Evolutionary conservation across 1,140 invertebrate genomes (phyloP).

Genomic region (Hermetia illucens): DNA sequence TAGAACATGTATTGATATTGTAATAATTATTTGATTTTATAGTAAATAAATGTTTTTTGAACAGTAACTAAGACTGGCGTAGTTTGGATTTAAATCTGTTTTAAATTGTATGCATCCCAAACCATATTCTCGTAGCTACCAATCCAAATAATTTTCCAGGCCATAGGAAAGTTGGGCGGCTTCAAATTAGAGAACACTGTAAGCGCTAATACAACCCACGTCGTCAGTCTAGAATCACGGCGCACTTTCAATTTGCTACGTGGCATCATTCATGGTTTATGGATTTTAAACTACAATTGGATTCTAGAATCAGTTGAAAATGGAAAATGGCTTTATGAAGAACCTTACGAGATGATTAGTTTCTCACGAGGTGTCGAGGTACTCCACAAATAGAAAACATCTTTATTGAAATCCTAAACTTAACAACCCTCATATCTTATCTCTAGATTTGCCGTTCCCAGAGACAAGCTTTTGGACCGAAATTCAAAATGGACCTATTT

Average conservation of each 20-base stretch:
- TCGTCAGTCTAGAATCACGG: conserved; percentile 33
- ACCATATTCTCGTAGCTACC: too few species aligned
- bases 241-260: conserved; percentile 39
- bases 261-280: conserved; percentile 37
- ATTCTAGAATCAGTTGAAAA: conserved; percentile 30
- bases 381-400: conserved; percentile 5
- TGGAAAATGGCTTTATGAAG: conserved; percentile 36
- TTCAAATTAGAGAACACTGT: conserved; percentile 34
- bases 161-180: conserved; percentile 32
- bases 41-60: not conserved
- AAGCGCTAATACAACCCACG: conserved; percentile 35
- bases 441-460: conserved; percentile 33
- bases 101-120: too few species aligned
- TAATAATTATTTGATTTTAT: not conserved
- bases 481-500: conserved; percentile 34
- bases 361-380: conserved; percentile 38
- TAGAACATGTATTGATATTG: not conserved
- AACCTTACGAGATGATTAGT: conserved; percentile 33
- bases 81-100: too few species aligned
- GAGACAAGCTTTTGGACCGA: conserved; percentile 33
- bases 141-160: conserved; percentile 14
- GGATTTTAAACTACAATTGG: conserved; percentile 39
- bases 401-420: conserved; percentile 8
- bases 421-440: conserved; percentile 2
- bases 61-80: not conserved